These are phyloP conservation scores for Hyppa rectilinea DNA, from an alignment of 2,888 invertebrate species.

Conservation along the genomic window DNA sequence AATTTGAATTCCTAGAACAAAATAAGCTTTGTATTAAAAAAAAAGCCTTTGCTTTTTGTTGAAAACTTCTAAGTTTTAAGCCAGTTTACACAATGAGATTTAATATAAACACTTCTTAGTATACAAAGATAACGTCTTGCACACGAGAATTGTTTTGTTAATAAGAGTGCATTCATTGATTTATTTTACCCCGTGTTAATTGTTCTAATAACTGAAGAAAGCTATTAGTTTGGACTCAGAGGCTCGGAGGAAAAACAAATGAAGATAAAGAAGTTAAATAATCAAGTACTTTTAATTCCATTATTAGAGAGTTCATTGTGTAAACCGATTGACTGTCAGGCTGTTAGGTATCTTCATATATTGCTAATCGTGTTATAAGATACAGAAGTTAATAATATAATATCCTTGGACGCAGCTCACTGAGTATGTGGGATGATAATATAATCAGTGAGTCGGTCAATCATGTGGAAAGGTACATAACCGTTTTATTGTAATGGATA, in stretches of 20 bases:
- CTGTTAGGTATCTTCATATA: not conserved
- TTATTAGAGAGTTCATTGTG: not conserved
- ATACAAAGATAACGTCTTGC: not conserved
- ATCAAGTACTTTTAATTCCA: not conserved
- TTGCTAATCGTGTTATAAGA: not conserved
- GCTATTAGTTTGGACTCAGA: not conserved
- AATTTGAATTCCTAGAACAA: slow-evolving; percentile 74
- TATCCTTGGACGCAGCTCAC: slow-evolving; percentile 8
- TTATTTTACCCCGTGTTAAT: not conserved
- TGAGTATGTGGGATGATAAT: slow-evolving; percentile 18
- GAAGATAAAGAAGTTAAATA: not conserved
- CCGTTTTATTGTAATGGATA: slow-evolving; percentile 16
- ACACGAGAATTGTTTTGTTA: too few relatives aligned
- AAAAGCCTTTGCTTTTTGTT: not conserved
- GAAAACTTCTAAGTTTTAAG: too few relatives aligned
- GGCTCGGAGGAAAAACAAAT: not conserved
- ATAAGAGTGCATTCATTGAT: not conserved
- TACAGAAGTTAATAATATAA: slow-evolving; percentile 5
- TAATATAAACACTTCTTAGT: not conserved
- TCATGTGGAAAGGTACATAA: slow-evolving; percentile 22
- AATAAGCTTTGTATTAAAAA: slow-evolving; percentile 5
- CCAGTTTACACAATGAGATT: not conserved
- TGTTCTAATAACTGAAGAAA: not conserved
- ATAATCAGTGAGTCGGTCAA: slow-evolving; percentile 24
- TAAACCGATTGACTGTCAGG: slow-evolving; percentile 12